Evolutionary conservation across 2,888 invertebrate genomes (phyloP), one percentile per base, ranked within the genome.

Genomic region (Latrodectus elegans): DNA sequence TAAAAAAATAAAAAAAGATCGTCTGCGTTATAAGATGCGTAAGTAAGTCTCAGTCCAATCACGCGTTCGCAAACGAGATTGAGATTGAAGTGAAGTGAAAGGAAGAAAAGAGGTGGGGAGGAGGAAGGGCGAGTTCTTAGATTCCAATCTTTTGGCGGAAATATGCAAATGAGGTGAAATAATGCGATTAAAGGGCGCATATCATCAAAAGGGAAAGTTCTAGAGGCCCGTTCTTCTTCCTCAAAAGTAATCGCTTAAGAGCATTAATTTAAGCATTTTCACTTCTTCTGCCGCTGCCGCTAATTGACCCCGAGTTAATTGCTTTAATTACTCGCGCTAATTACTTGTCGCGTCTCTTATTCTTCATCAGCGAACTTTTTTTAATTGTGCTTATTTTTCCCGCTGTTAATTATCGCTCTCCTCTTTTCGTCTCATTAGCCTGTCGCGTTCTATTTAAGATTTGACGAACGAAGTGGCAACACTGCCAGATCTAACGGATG

Each of bases 301-400:
- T 86, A 86, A 86, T 86, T 86, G 86, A 84, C 80, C 86, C 65
- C 81, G 76, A 86, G 86, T 86, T 81, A 86, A 86, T 86, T 86
- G 86, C 86, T 86, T 86, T 86, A 86, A 86, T 86, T 81, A 86
- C 86, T 81, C 65, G 86, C 86, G 77, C 86, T 86, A 86, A 86
- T 86, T 86, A 86, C 67, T 85, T 51, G 26, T 38, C 73, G 80
- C 75, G 79, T 80, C 55, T 79, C 76, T 71, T 68, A 51, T 78
- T 52, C 68, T 52, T 78, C 67, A 17, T 77, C 53, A 51, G 51
- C 52, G 38, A 52, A 64, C 17, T 17, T 68, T 64, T 82, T 17
- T 68, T 53, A 49, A 22, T 64, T 38, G 52, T 74, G 55, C 15
- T 65, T 73, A 49, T 73, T 73, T 71, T 67, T 71, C 64, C 53